Base-by-base conservation (phyloP, 2,888 invertebrate genomes). In the Drosophila ezoana region DNA sequence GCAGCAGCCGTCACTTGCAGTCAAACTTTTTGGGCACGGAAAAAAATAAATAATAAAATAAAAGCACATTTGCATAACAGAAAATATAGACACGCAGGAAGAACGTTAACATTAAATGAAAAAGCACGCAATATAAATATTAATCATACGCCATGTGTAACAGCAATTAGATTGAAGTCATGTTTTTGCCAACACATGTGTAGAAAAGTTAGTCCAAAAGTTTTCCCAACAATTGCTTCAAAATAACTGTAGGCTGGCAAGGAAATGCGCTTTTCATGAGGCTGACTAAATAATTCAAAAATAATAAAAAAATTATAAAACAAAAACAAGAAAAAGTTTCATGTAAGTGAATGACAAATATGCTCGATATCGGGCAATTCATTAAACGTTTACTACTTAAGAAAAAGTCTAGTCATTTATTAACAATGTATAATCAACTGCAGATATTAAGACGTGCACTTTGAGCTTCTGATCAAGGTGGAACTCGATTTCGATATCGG, bases 61-160 rank as follows among this genome's bases (percentile, higher is more conserved):
- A 9, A 43, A 38, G 23, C 37, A 41, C 58, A 84, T 84, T 84
- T 85, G 82, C 87, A 84, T 84, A 85, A 72, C 72, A 69, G 72
- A 78, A 73, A 71, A 53, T 79, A 76, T 68, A 81, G 71, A 60
- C 64, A 77, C 63, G 56, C 53, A 65, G 16, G 23, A 51, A 44
- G 51, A 44, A 68, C 53, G 47, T 60, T 62, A 54, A 48, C 79
- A 81, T 76, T 72, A 76, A 84, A 79, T 63, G 68, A 43, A 76
- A 72, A 72, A 56, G 73, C 87, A 84, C 82, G 80, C 48, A 79
- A 47, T 65, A 80, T 67, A 85, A 74, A 79, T 76, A 87, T 84
- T 70, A 82, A 78, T 87, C 87, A 85, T 87, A 71, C 76, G 73
- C 82, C 84, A 85, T 82, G 87, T 84, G 84, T 76, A 41, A 38